Conservation (phyloP, 2,797 vertebrate species). For the Spondyliosoma cantharus region DNA sequence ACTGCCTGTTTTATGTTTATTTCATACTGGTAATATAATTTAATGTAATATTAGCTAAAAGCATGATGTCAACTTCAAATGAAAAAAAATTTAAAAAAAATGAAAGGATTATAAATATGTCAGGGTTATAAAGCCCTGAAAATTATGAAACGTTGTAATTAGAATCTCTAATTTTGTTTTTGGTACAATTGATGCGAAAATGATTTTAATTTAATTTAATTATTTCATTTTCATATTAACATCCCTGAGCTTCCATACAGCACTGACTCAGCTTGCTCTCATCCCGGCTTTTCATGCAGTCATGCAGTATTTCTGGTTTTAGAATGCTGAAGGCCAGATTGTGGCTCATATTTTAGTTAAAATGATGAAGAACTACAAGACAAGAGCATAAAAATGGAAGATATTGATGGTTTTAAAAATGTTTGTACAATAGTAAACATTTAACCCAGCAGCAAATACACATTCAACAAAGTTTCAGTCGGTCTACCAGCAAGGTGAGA, state of each 20-base stretch:
- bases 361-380: neutral
- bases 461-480: neutral
- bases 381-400: neutral
- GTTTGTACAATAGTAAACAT: neutral
- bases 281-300: neutral
- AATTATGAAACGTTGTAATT: neutral
- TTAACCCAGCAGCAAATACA: neutral
- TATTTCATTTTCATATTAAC: neutral
- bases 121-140: neutral
- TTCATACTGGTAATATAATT: neutral
- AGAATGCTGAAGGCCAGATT: neutral
- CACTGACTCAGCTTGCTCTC: conserved; percentile 10
- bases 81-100: too few species aligned
- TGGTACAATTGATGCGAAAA: neutral
- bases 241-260: neutral
- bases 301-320: neutral
- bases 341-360: neutral
- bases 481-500: neutral
- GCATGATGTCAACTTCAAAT: neutral
- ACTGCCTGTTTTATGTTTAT: neutral
- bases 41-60: neutral
- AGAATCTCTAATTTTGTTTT: neutral
- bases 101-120: neutral
- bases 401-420: neutral
- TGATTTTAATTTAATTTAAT: neutral